These are phyloP conservation scores for Passer domesticus DNA, from an alignment of 2,113 vertebrate genomes.

Conservation along the genomic window DNA sequence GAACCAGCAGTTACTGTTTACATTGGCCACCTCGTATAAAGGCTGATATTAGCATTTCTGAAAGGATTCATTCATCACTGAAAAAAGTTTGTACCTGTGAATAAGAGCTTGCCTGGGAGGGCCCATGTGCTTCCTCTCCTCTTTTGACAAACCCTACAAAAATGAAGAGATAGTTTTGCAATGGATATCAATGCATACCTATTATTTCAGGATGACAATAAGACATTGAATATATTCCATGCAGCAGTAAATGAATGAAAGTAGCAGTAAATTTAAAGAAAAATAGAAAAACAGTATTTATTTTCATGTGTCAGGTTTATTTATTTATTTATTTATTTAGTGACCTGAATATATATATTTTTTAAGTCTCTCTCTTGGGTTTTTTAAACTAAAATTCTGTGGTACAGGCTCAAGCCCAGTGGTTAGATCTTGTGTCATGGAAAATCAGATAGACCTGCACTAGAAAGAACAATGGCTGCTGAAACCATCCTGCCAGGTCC, in stretches of 20 bases:
- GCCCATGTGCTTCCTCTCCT: slow-evolving; percentile 2
- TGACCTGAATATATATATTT: not conserved
- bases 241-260: not conserved
- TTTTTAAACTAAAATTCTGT: not conserved
- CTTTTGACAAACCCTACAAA: slow-evolving; percentile 9
- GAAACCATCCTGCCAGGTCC: not conserved
- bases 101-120: slow-evolving; percentile 13
- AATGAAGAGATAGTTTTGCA: not conserved
- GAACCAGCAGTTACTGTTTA: slow-evolving; percentile 14
- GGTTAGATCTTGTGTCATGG: not conserved
- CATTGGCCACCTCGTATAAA: not conserved
- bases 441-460: not conserved
- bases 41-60: slow-evolving; percentile 42
- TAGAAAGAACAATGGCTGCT: not conserved
- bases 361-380: not conserved
- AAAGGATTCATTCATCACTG: slow-evolving; percentile 54
- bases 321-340: not conserved
- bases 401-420: not conserved
- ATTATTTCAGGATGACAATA: not conserved
- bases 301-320: not conserved
- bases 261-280: not conserved
- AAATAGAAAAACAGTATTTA: not conserved
- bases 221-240: not conserved
- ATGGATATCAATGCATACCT: not conserved
- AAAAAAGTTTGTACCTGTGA: slow-evolving; percentile 44